A percentile compares a stretch with the other conserved stretches of the same genome.
Evolutionary conservation across 2,888 invertebrate species (phyloP).

Genomic region (Tillus elongatus): DNA sequence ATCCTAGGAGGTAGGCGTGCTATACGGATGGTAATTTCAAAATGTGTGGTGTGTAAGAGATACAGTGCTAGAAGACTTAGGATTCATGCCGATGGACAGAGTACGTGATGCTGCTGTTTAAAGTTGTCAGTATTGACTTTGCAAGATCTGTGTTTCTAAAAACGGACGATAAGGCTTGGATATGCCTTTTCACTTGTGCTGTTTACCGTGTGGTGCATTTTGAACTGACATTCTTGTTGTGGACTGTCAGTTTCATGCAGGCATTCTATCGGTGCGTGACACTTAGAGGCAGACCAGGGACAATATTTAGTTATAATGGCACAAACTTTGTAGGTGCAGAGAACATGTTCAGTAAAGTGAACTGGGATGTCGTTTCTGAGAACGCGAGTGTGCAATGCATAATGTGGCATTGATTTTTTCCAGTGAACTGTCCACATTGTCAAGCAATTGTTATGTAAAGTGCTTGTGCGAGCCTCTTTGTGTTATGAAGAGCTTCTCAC

Average conservation of each 20-base stretch:
- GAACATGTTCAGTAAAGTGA: constrained; percentile 22
- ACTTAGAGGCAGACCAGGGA: constrained; percentile 27
- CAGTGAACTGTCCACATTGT: too few relatives aligned
- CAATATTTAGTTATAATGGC: constrained; percentile 31
- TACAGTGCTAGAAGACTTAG: constrained; percentile 14
- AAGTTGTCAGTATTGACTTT: constrained; percentile 31
- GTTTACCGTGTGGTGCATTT: constrained; percentile 35
- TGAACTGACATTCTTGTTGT: constrained; percentile 29
- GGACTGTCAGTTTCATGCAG: constrained; percentile 28
- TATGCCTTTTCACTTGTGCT: too few relatives aligned
- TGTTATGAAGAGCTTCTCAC: constrained; percentile 28
- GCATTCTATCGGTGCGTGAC: constrained; percentile 31
- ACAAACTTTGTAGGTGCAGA: constrained; percentile 34
- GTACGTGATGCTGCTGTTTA: constrained; percentile 23
- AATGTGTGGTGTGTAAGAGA: constrained; percentile 13
- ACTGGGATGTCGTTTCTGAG: constrained; percentile 23
- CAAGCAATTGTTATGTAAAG: constrained; percentile 33
- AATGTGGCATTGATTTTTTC: constrained; percentile 30
- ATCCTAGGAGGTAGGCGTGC: background rate
- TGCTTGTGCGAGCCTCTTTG: constrained; percentile 29
- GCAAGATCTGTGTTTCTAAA: constrained; percentile 33
- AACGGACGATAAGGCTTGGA: constrained; percentile 27
- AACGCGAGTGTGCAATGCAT: constrained; percentile 20
- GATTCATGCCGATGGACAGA: constrained; percentile 20
- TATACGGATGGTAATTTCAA: constrained; percentile 5